Base-by-base conservation (phyloP, 2,888 invertebrate species). In the Steromphala cineraria region DNA sequence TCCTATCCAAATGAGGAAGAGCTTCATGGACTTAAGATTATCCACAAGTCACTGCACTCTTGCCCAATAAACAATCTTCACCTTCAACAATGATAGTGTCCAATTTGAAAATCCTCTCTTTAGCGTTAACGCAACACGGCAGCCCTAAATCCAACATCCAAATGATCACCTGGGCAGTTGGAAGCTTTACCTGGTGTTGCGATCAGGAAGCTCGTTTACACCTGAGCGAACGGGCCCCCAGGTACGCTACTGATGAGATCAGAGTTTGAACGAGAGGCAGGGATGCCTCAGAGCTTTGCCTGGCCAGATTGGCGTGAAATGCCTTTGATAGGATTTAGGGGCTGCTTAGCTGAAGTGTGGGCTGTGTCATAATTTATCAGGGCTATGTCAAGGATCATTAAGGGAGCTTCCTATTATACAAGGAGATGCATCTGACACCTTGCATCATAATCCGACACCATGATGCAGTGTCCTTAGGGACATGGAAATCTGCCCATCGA, bases 251-350 rank as follows among this genome's bases (percentile, higher is more conserved):
- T 31, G 71, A 36, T 36, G 40, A 28, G 71, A 71, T 71, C 71
- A 36, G 13, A 71, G 71, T 71, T 71, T 36, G 36, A 40, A 31
- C 56, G 56, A 56, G 56, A 56, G 56, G 24, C 21, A 56, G 56
- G 71, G 71, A 71, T 71, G 71, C 36, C 71, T 40, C 40, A 19
- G 17, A 36, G 71, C 71, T 36, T 36, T 17, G 36, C 40, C 28
- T 71, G 71, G 10, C 40, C 71, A 71, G 71, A 71, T 71, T 71
- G 71, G 71, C 71, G 71, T 71, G 36, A 71, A 71, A 71, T 71
- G 71, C 71, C 36, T 71, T 71, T 71, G 71, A 71, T 71, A 40
- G 71, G 71, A 71, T 71, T 71, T 71, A 71, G 71, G 71, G 71
- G 71, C 28, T 71, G 71, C 36, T 71, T 36, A 71, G 17, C 19